Evolutionary conservation across 2,797 vertebrate species (phyloP).

Genomic region (Thaleichthys pacificus): DNA sequence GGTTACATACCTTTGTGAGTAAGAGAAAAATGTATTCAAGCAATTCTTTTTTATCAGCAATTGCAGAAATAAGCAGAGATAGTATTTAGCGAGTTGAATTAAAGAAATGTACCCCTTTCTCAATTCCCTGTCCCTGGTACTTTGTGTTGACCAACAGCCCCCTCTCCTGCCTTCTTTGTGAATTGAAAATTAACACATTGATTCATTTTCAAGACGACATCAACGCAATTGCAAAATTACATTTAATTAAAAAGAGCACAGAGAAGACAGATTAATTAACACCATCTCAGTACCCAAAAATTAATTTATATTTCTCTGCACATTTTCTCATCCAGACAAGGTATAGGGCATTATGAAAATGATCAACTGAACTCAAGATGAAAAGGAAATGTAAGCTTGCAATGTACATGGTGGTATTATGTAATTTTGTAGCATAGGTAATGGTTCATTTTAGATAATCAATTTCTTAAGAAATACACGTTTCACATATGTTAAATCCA

Average conservation of each 20-base stretch:
- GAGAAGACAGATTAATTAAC: not conserved
- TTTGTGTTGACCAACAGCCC: constrained; percentile 9
- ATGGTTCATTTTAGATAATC: no score
- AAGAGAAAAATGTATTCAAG: not conserved
- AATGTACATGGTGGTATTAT: not conserved
- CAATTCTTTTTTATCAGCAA: not conserved
- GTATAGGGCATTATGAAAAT: no score
- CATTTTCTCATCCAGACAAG: no score
- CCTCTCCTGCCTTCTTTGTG: constrained; percentile 16
- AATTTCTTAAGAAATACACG: no score
- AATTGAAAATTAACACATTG: not conserved
- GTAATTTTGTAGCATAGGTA: not conserved
- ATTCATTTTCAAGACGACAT: not conserved
- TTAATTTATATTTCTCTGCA: not conserved
- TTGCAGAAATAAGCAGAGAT: not conserved
- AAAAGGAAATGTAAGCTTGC: no score
- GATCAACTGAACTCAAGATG: no score
- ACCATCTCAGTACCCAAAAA: not conserved
- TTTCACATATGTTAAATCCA: no score
- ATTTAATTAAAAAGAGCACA: not conserved
- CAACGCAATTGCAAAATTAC: not conserved
- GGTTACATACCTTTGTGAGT: not conserved
- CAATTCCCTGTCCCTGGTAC: not conserved
- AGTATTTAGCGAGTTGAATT: not conserved
- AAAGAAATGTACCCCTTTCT: not conserved